phyloP scores from a whole-genome alignment of 2,888 invertebrate species.

The Cosmorhoe ocellata region DNA sequence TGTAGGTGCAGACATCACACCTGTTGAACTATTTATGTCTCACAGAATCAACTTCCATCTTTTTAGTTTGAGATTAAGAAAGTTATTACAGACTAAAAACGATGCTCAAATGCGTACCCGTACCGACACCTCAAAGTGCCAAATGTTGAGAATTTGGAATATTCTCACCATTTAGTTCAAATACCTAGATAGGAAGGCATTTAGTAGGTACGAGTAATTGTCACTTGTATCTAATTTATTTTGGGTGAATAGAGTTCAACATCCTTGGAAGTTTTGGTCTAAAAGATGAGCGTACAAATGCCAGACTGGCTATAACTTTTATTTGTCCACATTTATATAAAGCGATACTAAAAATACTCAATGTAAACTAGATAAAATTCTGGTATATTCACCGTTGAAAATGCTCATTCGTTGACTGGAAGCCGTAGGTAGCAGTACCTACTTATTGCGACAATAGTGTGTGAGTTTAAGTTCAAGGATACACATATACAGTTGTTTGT shows the following conservation, averaged over 20 bases:
- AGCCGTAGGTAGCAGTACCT: constrained; percentile 54
- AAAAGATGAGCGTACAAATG: constrained; percentile 18
- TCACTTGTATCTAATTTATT: constrained; percentile 16
- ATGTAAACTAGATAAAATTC: constrained; percentile 67
- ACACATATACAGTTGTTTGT: constrained; percentile 42
- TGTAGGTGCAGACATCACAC: constrained; percentile 28
- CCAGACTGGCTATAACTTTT: constrained; percentile 38
- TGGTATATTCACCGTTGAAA: constrained; percentile 51
- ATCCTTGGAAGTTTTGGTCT: constrained; percentile 30
- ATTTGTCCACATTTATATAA: constrained; percentile 55
- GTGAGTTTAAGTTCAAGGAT: constrained; percentile 70
- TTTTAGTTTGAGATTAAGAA: background rate
- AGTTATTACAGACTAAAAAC: too few species aligned
- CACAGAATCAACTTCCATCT: constrained; percentile 1
- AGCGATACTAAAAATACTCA: constrained; percentile 61
- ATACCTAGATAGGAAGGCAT: too few species aligned
- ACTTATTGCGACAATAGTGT: constrained; percentile 43
- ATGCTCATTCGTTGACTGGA: constrained; percentile 60
- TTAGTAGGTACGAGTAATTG: background rate
- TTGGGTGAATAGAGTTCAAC: constrained; percentile 39
- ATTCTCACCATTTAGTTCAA: too few species aligned
- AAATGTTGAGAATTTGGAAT: too few species aligned
- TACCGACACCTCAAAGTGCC: too few species aligned
- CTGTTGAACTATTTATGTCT: constrained; percentile 31
- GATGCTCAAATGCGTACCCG: too few species aligned